These are phyloP conservation scores for Operophtera brumata DNA, from an alignment of 2,888 invertebrate genomes.

Conservation along the genomic window DNA sequence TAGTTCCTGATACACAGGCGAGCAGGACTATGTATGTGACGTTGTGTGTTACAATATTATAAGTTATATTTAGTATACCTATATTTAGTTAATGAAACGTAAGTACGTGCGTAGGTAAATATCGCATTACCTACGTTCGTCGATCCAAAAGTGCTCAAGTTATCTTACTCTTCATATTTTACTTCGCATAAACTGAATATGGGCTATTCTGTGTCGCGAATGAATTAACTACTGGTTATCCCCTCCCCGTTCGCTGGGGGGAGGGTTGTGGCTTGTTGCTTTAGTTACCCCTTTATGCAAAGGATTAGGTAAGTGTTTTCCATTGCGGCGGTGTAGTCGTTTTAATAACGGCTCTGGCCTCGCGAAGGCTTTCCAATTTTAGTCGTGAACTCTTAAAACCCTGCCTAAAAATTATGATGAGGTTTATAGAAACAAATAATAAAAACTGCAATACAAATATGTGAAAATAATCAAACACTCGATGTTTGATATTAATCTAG, in stretches of 20 bases:
- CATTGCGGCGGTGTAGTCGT: neutral
- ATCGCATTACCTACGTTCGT: too few species aligned
- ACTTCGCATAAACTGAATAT: neutral
- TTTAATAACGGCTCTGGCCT: neutral
- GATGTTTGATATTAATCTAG: too few species aligned
- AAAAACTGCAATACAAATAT: too few species aligned
- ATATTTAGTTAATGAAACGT: too few species aligned
- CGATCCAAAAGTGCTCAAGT: too few species aligned
- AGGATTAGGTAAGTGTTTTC: constrained; percentile 8
- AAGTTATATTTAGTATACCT: too few species aligned
- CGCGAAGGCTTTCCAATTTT: neutral
- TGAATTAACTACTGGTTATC: neutral
- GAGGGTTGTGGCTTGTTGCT: constrained; percentile 15
- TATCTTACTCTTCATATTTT: neutral
- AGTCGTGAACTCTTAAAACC: neutral
- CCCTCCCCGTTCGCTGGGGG: neutral
- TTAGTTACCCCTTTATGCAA: neutral
- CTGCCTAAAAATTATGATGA: constrained; percentile 8
- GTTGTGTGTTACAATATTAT: too few species aligned
- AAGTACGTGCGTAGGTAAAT: too few species aligned
- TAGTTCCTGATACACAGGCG: too few species aligned
- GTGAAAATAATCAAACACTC: too few species aligned
- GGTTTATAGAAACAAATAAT: neutral
- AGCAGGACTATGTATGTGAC: too few species aligned
- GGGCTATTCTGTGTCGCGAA: neutral